Percentiles rank a stretch among this genome's conserved stretches.
Conservation (phyloP, 2,888 invertebrate species). For the Microctonus hyperodae region DNA sequence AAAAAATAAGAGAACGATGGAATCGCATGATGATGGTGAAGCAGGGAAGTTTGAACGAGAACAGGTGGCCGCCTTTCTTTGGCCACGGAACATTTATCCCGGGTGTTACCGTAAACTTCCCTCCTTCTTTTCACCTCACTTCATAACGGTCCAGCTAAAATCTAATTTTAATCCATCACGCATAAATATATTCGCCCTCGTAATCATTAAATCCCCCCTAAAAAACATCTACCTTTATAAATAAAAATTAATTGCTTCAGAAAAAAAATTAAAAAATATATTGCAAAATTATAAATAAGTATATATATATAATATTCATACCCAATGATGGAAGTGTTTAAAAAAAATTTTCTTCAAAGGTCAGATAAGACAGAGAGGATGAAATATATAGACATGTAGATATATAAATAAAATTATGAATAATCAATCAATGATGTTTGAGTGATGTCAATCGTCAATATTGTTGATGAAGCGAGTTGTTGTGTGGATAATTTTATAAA, state of each 20-base stretch:
- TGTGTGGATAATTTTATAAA: neutral
- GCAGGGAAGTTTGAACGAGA: constrained; percentile 17
- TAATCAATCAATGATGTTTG: neutral
- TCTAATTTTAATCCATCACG: constrained; percentile 40
- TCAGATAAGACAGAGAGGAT: neutral
- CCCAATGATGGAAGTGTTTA: neutral
- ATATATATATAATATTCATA: too few species aligned
- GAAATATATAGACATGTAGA: neutral
- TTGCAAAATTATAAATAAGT: neutral
- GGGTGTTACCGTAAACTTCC: constrained; percentile 38
- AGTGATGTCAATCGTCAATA: neutral
- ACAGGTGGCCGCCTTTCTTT: constrained; percentile 44
- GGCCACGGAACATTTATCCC: constrained; percentile 42
- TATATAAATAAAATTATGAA: neutral
- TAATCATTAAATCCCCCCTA: constrained; percentile 1
- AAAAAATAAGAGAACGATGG: constrained; percentile 3
- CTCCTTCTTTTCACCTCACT: constrained; percentile 19
- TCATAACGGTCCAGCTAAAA: constrained; percentile 42
- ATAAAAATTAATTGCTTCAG: neutral
- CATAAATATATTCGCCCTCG: constrained; percentile 13
- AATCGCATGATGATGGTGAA: neutral
- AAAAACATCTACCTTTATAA: neutral
- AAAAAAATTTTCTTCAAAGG: too few species aligned
- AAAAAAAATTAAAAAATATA: neutral
- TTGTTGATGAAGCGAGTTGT: neutral